These are phyloP conservation scores for Heliconius eleuchia DNA, from an alignment of 1,140 invertebrate species.

Conservation along the genomic window DNA sequence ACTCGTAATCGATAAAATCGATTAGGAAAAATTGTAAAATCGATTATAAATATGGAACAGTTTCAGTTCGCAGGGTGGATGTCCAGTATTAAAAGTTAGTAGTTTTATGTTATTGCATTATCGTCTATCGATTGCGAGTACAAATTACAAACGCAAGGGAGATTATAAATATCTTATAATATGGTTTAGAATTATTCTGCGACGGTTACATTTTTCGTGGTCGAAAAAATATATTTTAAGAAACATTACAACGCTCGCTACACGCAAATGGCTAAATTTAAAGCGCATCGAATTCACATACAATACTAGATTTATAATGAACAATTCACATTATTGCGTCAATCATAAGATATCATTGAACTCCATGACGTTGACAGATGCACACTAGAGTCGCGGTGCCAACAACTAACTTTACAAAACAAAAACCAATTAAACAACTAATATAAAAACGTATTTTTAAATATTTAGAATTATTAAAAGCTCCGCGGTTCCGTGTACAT, in stretches of 20 bases:
- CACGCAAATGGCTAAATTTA: slow-evolving; percentile 5
- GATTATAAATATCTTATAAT: slow-evolving; percentile 26
- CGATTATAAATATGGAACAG: slow-evolving; percentile 6
- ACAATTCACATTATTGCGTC: slow-evolving; percentile 10
- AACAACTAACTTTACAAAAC: slow-evolving; percentile 7
- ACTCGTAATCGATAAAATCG: not conserved
- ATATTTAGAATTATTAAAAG: slow-evolving; percentile 1
- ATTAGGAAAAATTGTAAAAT: not conserved
- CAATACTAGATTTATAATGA: slow-evolving; percentile 4
- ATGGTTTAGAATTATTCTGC: slow-evolving; percentile 37
- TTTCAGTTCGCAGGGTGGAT: not conserved
- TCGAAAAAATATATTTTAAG: slow-evolving; percentile 21
- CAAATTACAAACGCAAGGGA: not conserved
- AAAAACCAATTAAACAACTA: slow-evolving; percentile 8
- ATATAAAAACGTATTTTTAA: slow-evolving; percentile 13
- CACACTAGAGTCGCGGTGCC: not conserved
- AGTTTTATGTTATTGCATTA: not conserved
- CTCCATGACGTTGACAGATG: not conserved
- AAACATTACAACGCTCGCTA: slow-evolving; percentile 6
- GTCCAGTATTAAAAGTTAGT: not conserved
- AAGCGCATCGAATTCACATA: slow-evolving; percentile 6
- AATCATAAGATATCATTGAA: slow-evolving; percentile 14
- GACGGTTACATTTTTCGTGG: slow-evolving; percentile 34
- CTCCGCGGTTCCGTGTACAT: not conserved
- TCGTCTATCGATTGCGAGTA: slow-evolving; percentile 1